Base-by-base conservation (phyloP, 2,797 vertebrate genomes). In the Epinephelus coioides region DNA sequence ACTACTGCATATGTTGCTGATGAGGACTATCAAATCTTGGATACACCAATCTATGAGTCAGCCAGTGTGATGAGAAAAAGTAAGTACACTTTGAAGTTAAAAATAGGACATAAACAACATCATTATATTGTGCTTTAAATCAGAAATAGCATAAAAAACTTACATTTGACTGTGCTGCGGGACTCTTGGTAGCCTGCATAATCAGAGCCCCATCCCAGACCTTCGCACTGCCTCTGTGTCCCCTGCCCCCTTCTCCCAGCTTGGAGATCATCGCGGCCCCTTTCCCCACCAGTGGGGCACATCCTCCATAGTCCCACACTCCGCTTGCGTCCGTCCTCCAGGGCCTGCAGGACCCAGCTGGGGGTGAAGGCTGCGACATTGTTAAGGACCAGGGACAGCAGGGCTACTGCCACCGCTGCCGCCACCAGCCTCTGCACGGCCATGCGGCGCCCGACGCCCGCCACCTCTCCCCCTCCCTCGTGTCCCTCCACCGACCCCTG, bases 291-390 rank as follows among this genome's bases (percentile, higher is more conserved):
- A 2, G 23, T 10, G n/a, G 96, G 96, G 88, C 98, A 99, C 95
- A 97, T 96, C 94, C 86, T 97, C 98, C 98, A 99, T 50, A 99
- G 96, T 83, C 98, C 98, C 88, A 99, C 98, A 0, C 95, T 98
- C 84, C 98, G 96, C 88, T 96, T 97, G 23, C 97, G 97, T 64
- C 98, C 98, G 0, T 98, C 97, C 81, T 98, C 97, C 92, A 98
- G 92, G 0, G 89, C 94, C 93, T 99, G 98, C 90, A 97, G 95
- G 15, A 99, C 97, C 98, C 98, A 99, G 93, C 97, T 97, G 65
- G 98, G 96, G 47, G 97, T 99, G 73, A 99, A 97, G 49, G 98
- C 98, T 4, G 98, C 98, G 0, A 96, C 96, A 13, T 98, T 99
- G 91, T 99, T 99, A 15, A 99, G 96, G 74, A 99, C 91, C 34